Base-by-base conservation (phyloP, 2,113 vertebrate genomes). In the Pygathrix nemaeus region DNA sequence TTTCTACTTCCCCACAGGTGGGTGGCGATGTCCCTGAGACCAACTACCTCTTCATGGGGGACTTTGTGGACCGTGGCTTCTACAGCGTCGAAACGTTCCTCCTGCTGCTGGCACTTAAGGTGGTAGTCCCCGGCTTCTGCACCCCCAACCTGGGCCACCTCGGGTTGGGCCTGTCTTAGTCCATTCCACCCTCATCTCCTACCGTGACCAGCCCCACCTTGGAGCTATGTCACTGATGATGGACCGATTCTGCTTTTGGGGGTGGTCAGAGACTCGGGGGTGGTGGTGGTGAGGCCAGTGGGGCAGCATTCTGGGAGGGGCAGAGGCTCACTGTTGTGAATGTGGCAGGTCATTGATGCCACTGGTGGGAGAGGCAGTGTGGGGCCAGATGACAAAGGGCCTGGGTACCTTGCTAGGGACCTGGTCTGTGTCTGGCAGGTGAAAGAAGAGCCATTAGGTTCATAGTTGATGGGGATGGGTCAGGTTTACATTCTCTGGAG, bases 1-100 rank as follows among this genome's bases (percentile, higher is more conserved):
- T 45, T 45, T 78, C 17, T 96, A 32, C 90, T 52, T 79, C 21
- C 30, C 81, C 8, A 2, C 97, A 99, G 99, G 99, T 99, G 12
- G 99, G 99, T 48, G 99, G 99, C 0, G 99, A 99, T 2, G 99
- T 99, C 93, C 99, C 99, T 30, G 99, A 99, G 98, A 99, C 99
- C 97, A 99, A 99, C 98, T 99, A 99, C 98, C 99, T 99, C 96
- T 99, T 99, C 98, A 99, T 99, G 99, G 99, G 99, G 18, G 99
- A 99, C 98, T 99, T 99, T 98, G 99, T 99, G 97, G 99, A 99
- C 97, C 97, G 99, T 97, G 99, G 99, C 50, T 99, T 99, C 98
- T 99, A 99, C 98, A 99, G 99, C 23, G 99, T 99, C 0, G 99
- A 99, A 98, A 99, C 99, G 2, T 99, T 99, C 97, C 99, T 99